phyloP scores from a whole-genome alignment of 2,888 invertebrate species.

The Sminthurinus aureus region DNA sequence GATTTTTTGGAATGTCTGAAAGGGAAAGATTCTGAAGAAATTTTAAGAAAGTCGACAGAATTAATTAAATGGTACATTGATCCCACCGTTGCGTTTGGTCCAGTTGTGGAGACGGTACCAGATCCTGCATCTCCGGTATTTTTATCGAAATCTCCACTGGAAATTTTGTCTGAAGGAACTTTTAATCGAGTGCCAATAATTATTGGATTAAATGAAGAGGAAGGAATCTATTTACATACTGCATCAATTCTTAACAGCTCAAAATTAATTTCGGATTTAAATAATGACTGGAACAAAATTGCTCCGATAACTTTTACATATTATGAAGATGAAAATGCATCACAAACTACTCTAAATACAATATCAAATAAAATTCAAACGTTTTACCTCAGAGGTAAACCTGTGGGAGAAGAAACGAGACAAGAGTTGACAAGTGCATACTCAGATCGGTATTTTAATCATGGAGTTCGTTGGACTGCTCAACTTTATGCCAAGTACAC shows the following conservation, averaged over 20 bases:
- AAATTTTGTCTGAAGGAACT: constrained; percentile 31
- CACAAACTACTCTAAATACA: constrained; percentile 8
- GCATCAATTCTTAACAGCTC: constrained; percentile 45
- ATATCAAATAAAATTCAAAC: constrained; percentile 33
- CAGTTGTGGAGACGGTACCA: constrained; percentile 64
- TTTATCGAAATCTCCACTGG: constrained; percentile 33
- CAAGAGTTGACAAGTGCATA: constrained; percentile 37
- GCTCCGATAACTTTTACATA: constrained; percentile 39
- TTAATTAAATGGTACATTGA: constrained; percentile 65
- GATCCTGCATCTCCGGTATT: constrained; percentile 60
- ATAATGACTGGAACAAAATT: constrained; percentile 35
- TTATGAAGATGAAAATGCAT: constrained; percentile 22
- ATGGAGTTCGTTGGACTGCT: constrained; percentile 36
- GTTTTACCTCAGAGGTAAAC: constrained; percentile 39
- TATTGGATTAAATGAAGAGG: constrained; percentile 38
- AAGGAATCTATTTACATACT: constrained; percentile 63
- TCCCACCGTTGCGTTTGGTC: constrained; percentile 65
- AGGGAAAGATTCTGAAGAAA: constrained; percentile 41
- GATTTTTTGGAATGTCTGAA: constrained; percentile 47
- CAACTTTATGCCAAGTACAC: constrained; percentile 25
- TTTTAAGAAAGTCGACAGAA: constrained; percentile 46
- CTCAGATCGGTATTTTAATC: constrained; percentile 41
- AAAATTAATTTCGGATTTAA: constrained; percentile 31
- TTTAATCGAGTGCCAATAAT: constrained; percentile 40
- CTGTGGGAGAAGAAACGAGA: constrained; percentile 27